Percentiles rank a stretch among this genome's conserved stretches.
These are phyloP conservation scores for Kryphioiulus occultus DNA, from an alignment of 2,888 invertebrate species.

Conservation along the genomic window DNA sequence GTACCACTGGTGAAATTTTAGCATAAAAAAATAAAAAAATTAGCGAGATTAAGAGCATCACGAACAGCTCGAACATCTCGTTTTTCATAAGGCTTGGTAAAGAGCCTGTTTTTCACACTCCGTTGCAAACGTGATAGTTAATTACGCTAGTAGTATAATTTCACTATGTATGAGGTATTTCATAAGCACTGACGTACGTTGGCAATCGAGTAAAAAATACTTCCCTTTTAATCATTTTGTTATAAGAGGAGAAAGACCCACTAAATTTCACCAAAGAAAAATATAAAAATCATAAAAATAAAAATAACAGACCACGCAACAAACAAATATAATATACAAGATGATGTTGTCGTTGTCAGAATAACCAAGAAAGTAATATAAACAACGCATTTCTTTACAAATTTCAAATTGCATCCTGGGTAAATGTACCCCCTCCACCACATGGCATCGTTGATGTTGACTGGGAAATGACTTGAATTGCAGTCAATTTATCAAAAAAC, in stretches of 20 bases:
- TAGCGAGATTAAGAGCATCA: background rate
- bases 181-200: background rate
- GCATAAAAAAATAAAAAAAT: background rate
- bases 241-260: background rate
- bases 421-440: too few species aligned
- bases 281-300: background rate
- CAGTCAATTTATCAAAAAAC: too few species aligned
- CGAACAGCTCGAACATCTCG: background rate
- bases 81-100: background rate
- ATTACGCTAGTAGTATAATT: background rate
- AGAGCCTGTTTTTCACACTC: slow-evolving; percentile 14
- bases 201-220: background rate
- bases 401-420: too few species aligned
- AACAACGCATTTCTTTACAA: too few species aligned
- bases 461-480: too few species aligned
- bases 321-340: background rate
- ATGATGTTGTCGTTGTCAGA: background rate
- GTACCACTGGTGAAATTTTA: background rate
- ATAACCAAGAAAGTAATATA: background rate
- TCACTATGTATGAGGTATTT: background rate
- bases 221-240: slow-evolving; percentile 14
- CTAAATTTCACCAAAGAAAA: background rate
- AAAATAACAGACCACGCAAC: background rate
- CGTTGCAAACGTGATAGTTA: background rate
- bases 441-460: too few species aligned